Evolutionary conservation across 2,113 vertebrate species (phyloP).

Genomic region (Coptodon bakossiorum): DNA sequence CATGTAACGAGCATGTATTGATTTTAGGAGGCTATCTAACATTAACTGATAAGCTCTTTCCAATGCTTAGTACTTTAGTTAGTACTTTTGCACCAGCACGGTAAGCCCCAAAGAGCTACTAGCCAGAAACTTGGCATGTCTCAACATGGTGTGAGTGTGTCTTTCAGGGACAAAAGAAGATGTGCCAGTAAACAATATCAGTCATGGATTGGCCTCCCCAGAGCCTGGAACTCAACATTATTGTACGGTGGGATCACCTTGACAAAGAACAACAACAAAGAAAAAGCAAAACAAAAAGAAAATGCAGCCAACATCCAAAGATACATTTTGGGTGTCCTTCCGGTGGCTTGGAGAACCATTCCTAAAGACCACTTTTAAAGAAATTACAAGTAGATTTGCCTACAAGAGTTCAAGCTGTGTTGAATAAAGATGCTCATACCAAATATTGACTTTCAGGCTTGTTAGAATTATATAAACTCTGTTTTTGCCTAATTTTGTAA

Average conservation of each 20-base stretch:
- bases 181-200: not conserved
- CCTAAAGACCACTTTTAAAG: not conserved
- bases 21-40: not conserved
- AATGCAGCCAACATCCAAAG: not conserved
- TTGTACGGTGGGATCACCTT: not conserved
- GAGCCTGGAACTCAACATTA: not conserved
- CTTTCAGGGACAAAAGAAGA: not conserved
- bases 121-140: not conserved
- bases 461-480: not conserved
- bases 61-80: not conserved
- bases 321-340: not conserved
- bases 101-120: not conserved
- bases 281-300: not conserved
- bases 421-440: not conserved
- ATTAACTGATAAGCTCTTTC: not conserved
- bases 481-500: not conserved
- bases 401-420: not conserved
- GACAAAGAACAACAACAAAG: not conserved
- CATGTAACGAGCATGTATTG: not conserved
- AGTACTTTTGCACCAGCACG: not conserved
- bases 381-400: not conserved
- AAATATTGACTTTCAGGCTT: not conserved
- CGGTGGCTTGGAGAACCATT: not conserved
- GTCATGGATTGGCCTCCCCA: not conserved
- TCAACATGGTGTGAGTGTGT: not conserved